Evolutionary conservation across 2,888 invertebrate species (phyloP).

Genomic region (Patella caerulea): DNA sequence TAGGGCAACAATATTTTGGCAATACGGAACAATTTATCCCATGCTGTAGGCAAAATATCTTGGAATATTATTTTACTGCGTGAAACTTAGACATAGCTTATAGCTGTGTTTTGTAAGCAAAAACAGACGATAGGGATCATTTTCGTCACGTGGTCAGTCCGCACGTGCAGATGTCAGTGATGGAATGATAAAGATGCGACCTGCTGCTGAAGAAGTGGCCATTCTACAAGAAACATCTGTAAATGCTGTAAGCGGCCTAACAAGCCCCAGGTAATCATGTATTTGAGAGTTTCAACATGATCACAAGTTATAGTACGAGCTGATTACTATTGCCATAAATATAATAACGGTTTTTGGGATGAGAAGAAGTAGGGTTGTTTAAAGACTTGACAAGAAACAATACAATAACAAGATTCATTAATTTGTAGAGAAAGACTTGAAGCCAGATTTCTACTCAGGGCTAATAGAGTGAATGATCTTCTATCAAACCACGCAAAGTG

Average conservation of each 20-base stretch:
- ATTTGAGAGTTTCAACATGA: too few relatives aligned
- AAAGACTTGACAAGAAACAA: too few relatives aligned
- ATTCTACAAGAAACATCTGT: conserved; percentile 5
- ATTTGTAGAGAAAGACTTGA: too few relatives aligned
- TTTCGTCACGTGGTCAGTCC: neutral
- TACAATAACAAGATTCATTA: too few relatives aligned
- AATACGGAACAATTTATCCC: neutral
- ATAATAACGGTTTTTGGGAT: too few relatives aligned
- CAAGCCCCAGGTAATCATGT: neutral
- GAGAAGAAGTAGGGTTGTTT: too few relatives aligned
- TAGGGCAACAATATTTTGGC: neutral
- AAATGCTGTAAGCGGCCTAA: neutral
- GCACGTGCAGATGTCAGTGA: too few relatives aligned
- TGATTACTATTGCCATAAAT: too few relatives aligned
- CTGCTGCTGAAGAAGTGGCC: neutral
- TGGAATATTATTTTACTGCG: neutral
- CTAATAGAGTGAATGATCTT: too few relatives aligned
- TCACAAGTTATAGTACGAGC: too few relatives aligned
- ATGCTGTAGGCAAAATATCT: neutral
- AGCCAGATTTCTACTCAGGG: too few relatives aligned
- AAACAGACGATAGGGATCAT: neutral
- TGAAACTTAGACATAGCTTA: neutral
- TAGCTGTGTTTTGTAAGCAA: neutral
- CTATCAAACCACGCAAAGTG: too few relatives aligned
- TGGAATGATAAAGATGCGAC: neutral